A percentile compares a stretch with the other conserved stretches of the same genome.
Evolutionary conservation across 2,888 invertebrate genomes (phyloP).

Genomic region (Mesorhabditis sp.): DNA sequence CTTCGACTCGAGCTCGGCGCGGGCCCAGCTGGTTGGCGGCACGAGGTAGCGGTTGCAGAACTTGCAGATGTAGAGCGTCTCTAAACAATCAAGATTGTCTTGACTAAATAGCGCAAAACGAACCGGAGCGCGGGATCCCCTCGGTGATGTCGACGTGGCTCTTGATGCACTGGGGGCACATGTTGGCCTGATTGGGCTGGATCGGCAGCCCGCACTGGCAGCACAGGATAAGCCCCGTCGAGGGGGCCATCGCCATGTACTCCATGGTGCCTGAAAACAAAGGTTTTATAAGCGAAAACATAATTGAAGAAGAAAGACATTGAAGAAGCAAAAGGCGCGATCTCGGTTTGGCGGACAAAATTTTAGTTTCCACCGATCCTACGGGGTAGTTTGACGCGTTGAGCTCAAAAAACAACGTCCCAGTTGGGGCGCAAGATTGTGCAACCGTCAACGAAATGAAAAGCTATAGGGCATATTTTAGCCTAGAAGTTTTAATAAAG

Average conservation of each 20-base stretch:
- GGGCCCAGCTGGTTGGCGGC: constrained; percentile 83
- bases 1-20: constrained; percentile 62
- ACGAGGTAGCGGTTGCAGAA: constrained; percentile 72
- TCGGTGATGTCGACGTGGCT: constrained; percentile 90
- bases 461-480: too few species aligned
- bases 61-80: constrained; percentile 61
- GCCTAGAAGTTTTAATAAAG: too few species aligned
- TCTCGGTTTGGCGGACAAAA: too few species aligned
- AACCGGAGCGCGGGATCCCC: constrained; percentile 81
- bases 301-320: too few species aligned
- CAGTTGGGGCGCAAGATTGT: too few species aligned
- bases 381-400: too few species aligned
- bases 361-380: too few species aligned
- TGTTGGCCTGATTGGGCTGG: constrained; percentile 90
- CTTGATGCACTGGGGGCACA: constrained; percentile 90
- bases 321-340: too few species aligned
- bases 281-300: too few species aligned
- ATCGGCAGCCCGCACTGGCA: constrained; percentile 89
- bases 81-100: constrained; percentile 22
- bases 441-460: too few species aligned
- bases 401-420: too few species aligned
- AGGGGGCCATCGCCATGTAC: constrained; percentile 18
- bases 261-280: constrained; percentile 20
- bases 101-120: constrained; percentile 10
- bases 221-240: constrained; percentile 64